Conservation (phyloP, 2,797 vertebrate species). For the Pteronotus mesoamericanus region DNA sequence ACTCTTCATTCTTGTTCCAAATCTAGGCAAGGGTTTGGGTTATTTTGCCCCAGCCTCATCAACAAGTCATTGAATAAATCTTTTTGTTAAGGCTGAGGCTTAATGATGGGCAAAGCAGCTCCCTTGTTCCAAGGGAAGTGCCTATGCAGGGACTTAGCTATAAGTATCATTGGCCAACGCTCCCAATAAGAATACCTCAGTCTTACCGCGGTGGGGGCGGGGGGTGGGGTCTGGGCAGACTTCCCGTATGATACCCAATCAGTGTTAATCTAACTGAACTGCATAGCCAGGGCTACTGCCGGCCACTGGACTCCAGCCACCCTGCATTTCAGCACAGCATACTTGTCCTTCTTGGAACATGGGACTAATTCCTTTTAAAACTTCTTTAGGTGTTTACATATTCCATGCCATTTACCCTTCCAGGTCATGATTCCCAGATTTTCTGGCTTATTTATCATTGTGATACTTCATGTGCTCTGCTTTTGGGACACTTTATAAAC, state of each 20-base stretch:
- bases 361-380: not conserved
- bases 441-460: not conserved
- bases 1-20: not conserved
- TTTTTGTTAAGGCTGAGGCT: not conserved
- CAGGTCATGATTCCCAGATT: not conserved
- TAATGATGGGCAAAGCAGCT: not conserved
- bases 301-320: not conserved
- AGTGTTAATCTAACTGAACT: not conserved
- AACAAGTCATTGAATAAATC: not conserved
- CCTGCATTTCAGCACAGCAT: accelerated
- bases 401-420: not conserved
- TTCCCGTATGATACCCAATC: not conserved
- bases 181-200: not conserved
- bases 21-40: not conserved
- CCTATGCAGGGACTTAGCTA: not conserved
- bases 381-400: not conserved
- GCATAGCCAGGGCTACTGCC: no score
- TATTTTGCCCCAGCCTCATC: not conserved
- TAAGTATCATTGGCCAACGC: not conserved
- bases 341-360: not conserved
- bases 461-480: not conserved
- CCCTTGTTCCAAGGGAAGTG: not conserved
- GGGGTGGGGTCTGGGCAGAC: not conserved
- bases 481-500: not conserved
- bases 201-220: no score